Percentiles rank a stretch among this genome's conserved stretches.
Evolutionary conservation across 2,888 invertebrate species (phyloP).

Genomic region (Tetranychus truncatus): DNA sequence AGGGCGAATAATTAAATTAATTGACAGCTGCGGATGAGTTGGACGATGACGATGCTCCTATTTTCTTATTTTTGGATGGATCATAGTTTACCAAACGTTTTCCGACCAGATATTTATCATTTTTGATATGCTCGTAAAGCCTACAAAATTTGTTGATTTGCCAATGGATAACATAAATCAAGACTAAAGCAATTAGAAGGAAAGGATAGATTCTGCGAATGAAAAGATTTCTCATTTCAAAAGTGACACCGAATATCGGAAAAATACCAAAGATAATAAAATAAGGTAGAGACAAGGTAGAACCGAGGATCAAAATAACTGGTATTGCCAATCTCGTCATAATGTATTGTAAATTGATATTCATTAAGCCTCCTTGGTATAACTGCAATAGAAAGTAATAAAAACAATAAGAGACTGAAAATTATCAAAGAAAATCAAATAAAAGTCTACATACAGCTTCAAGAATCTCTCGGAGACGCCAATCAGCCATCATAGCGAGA

Average conservation of each 20-base stretch:
- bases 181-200: constrained; percentile 50
- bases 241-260: constrained; percentile 35
- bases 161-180: constrained; percentile 52
- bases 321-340: constrained; percentile 70
- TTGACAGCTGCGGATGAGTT: not conserved
- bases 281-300: constrained; percentile 82
- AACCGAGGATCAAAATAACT: constrained; percentile 65
- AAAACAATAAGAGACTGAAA: not conserved
- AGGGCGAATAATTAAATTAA: not conserved
- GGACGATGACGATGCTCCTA: not conserved
- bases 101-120: constrained; percentile 91
- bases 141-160: constrained; percentile 83
- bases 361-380: constrained; percentile 76
- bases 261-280: constrained; percentile 52
- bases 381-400: constrained; percentile 36
- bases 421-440: not conserved
- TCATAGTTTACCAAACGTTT: constrained; percentile 92
- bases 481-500: constrained; percentile 91
- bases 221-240: constrained; percentile 47
- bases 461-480: constrained; percentile 77
- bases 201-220: constrained; percentile 74
- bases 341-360: constrained; percentile 73
- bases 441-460: constrained; percentile 43
- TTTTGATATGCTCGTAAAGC: constrained; percentile 92
- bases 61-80: constrained; percentile 15